Evolutionary conservation across 2,113 vertebrate genomes (phyloP).

Genomic region (human): GRCh38 chr6:31969001-31969500

Average conservation of each 20-base stretch:
- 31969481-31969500: not conserved
- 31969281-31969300: slow-evolving; percentile 86
- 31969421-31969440: slow-evolving; percentile 81
- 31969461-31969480: not conserved
- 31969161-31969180: not conserved
- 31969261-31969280: slow-evolving; percentile 76
- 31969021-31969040: slow-evolving; percentile 93
- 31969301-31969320: slow-evolving; percentile 90
- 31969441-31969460: not conserved
- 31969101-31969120: not conserved
- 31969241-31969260: not conserved
- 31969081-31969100: slow-evolving; percentile 87
- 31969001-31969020: slow-evolving; percentile 93
- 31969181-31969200: not conserved
- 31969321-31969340: slow-evolving; percentile 90
- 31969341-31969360: slow-evolving; percentile 91
- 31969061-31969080: slow-evolving; percentile 88
- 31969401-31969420: slow-evolving; percentile 96
- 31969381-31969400: slow-evolving; percentile 94
- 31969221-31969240: not conserved
- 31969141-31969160: not conserved
- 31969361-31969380: slow-evolving; percentile 94
- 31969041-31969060: slow-evolving; percentile 89
- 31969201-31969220: not conserved
- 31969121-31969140: not conserved